phyloP scores from a whole-genome alignment of 2,797 vertebrate genomes.

The Podargus strigoides region DNA sequence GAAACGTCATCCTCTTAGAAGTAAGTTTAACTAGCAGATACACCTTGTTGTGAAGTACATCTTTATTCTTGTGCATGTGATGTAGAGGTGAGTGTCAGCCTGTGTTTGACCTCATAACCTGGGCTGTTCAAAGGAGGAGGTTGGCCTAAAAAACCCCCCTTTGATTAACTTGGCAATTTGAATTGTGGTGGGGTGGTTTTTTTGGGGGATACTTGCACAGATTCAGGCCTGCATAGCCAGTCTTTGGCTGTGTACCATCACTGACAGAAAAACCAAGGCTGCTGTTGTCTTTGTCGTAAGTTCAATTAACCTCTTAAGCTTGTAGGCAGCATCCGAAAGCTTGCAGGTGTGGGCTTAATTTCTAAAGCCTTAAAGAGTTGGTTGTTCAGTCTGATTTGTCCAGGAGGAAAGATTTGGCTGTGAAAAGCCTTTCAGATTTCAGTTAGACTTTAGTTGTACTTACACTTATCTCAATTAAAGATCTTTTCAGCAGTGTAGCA shows the following conservation, averaged over 20 bases:
- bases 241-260: not conserved
- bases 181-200: not conserved
- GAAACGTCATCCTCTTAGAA: not conserved
- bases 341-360: not conserved
- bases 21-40: not conserved
- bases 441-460: not conserved
- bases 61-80: not conserved
- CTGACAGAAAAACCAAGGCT: not conserved
- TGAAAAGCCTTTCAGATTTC: not conserved
- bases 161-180: not conserved
- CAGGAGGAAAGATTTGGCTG: not conserved
- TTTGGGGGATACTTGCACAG: not conserved
- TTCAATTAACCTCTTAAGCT: not conserved
- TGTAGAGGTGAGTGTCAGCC: accelerated
- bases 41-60: not conserved
- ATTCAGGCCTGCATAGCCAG: not conserved
- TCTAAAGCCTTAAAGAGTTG: not conserved
- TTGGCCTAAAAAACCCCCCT: not conserved
- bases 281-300: not conserved
- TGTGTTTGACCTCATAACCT: not conserved
- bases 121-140: not conserved
- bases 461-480: not conserved
- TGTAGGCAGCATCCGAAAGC: not conserved
- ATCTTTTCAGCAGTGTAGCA: not conserved
- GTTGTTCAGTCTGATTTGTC: not conserved